phyloP scores from a whole-genome alignment of 1,140 invertebrate species.

The Ctenoplectra terminalis region DNA sequence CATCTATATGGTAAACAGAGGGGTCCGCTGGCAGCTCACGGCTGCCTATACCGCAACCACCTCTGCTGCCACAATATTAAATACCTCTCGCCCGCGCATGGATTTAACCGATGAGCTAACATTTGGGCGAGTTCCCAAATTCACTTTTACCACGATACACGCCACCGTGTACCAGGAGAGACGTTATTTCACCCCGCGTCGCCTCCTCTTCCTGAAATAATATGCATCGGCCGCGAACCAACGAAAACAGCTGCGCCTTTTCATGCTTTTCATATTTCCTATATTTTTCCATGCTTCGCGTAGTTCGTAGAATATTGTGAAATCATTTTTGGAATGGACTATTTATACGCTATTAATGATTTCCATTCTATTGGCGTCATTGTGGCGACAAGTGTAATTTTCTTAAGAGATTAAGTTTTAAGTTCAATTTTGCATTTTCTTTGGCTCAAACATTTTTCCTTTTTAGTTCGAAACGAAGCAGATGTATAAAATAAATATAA shows the following conservation, averaged over 20 bases:
- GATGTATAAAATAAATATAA: no score
- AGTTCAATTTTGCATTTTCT: no score
- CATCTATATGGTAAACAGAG: conserved; percentile 78
- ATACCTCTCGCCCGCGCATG: conserved; percentile 63
- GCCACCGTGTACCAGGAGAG: conserved; percentile 49
- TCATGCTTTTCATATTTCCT: conserved; percentile 7
- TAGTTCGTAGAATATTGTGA: no score
- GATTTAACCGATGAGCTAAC: conserved; percentile 72
- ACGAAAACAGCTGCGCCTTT: conserved; percentile 30
- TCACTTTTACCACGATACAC: conserved; percentile 67
- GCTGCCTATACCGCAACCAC: conserved; percentile 62
- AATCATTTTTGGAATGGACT: no score
- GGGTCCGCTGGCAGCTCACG: conserved; percentile 59
- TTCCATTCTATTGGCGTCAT: no score
- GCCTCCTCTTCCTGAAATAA: conserved; percentile 15
- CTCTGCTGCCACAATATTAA: conserved; percentile 68
- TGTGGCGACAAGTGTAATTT: no score
- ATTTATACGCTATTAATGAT: no score
- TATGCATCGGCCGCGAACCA: conserved; percentile 17
- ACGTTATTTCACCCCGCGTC: conserved; percentile 15
- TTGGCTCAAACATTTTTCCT: no score
- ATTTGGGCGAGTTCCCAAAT: conserved; percentile 71
- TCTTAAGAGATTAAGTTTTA: no score
- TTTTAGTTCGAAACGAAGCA: no score
- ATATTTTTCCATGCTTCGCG: neutral